A percentile compares a stretch with the other conserved stretches of the same genome.
Conservation (phyloP, 1,140 invertebrate species). For the Cotesia glomerata region DNA sequence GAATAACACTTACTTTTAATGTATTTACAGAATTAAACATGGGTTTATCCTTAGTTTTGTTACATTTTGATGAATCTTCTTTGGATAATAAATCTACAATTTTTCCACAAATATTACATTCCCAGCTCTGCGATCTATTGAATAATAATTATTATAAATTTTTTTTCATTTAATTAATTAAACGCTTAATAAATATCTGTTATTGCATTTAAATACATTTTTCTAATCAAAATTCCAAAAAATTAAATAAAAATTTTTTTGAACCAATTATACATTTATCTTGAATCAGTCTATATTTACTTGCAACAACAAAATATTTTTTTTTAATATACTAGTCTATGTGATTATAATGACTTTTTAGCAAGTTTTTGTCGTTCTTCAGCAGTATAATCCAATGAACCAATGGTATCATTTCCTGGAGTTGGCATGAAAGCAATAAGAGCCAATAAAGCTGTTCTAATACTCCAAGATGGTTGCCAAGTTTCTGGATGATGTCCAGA, state of each 20-base stretch:
- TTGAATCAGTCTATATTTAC: no score
- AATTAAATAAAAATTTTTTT: no score
- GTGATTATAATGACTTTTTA: conserved; percentile 67
- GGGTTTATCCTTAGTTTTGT: conserved; percentile 59
- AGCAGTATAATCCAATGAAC: conserved; percentile 84
- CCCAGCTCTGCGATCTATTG: conserved; percentile 57
- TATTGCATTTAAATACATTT: neutral
- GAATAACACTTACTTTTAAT: conserved; percentile 11
- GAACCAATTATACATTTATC: no score
- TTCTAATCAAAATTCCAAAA: no score
- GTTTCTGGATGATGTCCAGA: conserved; percentile 97
- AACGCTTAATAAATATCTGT: neutral
- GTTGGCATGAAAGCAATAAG: conserved; percentile 96
- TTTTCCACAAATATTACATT: conserved; percentile 57
- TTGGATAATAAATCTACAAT: conserved; percentile 56
- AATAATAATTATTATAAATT: neutral
- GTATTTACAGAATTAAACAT: conserved; percentile 60
- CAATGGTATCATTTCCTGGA: conserved; percentile 85
- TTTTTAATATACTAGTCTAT: conserved; percentile 30
- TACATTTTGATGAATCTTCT: conserved; percentile 50
- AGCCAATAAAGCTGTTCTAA: conserved; percentile 90
- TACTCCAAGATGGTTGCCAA: conserved; percentile 97
- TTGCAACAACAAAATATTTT: neutral
- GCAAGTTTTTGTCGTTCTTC: conserved; percentile 85
- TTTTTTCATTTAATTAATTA: neutral